phyloP scores from a whole-genome alignment of 2,113 vertebrate species.

The Elaphurus davidianus region DNA sequence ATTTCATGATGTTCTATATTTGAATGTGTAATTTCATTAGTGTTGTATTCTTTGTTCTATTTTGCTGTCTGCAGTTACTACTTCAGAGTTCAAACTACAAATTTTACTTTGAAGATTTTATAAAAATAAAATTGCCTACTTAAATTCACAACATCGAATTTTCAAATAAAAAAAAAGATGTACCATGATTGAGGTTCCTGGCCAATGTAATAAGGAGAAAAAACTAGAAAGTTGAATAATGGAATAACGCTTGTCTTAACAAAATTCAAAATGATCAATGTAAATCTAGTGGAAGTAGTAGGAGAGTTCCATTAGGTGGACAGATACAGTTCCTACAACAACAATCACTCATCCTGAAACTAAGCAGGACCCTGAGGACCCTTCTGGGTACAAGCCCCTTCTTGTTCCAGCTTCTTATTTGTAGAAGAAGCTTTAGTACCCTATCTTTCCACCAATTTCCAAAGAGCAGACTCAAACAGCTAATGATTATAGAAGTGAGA shows the following conservation, averaged over 20 bases:
- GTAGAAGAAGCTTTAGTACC: not conserved
- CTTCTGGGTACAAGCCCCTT: not conserved
- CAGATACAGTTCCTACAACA: not conserved
- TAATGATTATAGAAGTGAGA: not conserved
- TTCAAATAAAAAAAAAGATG: not conserved
- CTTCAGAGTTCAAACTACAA: not conserved
- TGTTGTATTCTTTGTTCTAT: not conserved
- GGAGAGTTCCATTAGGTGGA: not conserved
- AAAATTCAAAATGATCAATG: not conserved
- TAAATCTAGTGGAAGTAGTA: not conserved
- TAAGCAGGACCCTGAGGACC: not conserved
- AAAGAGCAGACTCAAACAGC: not conserved
- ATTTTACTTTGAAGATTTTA: not conserved
- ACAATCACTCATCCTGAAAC: not conserved
- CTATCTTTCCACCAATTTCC: not conserved
- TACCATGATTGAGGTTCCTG: not conserved
- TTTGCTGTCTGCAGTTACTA: not conserved
- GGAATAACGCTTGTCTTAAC: not conserved
- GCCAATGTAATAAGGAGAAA: not conserved
- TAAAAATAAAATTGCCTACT: not conserved
- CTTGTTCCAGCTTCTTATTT: not conserved
- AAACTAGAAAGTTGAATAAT: not conserved
- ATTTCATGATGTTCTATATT: not conserved
- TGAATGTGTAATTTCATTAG: not conserved
- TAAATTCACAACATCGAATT: not conserved